Conservation (phyloP, 2,888 invertebrate genomes). For the Tenthredo distinguenda region DNA sequence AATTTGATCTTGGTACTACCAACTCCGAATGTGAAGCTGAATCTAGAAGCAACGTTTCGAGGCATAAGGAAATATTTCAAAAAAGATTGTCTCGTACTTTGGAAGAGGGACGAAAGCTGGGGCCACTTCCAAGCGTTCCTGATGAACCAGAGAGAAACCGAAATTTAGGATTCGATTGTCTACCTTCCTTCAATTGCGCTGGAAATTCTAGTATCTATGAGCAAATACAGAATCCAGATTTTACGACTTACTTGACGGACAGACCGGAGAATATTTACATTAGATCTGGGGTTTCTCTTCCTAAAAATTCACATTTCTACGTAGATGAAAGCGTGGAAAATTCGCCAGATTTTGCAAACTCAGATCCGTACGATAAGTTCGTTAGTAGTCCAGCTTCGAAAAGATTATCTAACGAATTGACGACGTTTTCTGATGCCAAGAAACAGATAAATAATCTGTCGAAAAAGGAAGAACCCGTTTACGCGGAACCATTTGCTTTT, state of each 20-base stretch:
- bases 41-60: slow-evolving; percentile 58
- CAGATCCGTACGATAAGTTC: slow-evolving; percentile 55
- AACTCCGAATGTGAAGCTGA: slow-evolving; percentile 73
- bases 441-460: slow-evolving; percentile 50
- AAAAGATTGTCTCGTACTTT: slow-evolving; percentile 62
- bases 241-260: slow-evolving; percentile 58
- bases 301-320: slow-evolving; percentile 54
- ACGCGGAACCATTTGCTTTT: slow-evolving; percentile 81
- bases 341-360: slow-evolving; percentile 15
- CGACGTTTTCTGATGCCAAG: slow-evolving; percentile 58
- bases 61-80: slow-evolving; percentile 54
- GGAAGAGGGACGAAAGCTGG: slow-evolving; percentile 58
- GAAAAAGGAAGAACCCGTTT: slow-evolving; percentile 81
- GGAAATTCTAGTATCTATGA: slow-evolving; percentile 63
- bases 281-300: slow-evolving; percentile 56
- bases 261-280: slow-evolving; percentile 52
- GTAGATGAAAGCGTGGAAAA: slow-evolving; percentile 30
- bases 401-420: slow-evolving; percentile 59
- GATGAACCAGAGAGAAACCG: slow-evolving; percentile 59
- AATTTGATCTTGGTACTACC: slow-evolving; percentile 59
- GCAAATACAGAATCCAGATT: slow-evolving; percentile 57
- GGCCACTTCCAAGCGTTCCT: slow-evolving; percentile 53
- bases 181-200: slow-evolving; percentile 74
- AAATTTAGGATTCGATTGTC: slow-evolving; percentile 74
- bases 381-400: slow-evolving; percentile 57